Conservation (phyloP, 2,797 vertebrate genomes). For the Yasuhikotakia modesta region DNA sequence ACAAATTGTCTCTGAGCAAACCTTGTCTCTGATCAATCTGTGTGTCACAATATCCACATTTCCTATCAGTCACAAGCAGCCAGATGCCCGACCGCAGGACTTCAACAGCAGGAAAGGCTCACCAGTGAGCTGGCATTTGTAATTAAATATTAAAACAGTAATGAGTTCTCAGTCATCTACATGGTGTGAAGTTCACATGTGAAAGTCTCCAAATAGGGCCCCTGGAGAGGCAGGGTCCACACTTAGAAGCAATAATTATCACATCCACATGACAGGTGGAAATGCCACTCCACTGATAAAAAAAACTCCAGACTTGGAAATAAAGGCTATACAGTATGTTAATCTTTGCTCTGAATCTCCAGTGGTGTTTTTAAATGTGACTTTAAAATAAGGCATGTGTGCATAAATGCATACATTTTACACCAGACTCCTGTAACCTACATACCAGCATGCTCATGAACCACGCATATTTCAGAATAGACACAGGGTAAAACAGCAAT, state of each 20-base stretch:
- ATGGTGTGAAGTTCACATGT: constrained; percentile 70
- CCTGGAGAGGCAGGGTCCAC: constrained; percentile 67
- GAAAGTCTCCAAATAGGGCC: constrained; percentile 74
- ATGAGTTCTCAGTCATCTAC: constrained; percentile 75
- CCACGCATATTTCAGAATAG: too few relatives aligned
- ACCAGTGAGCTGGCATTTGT: constrained; percentile 56
- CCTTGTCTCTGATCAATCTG: constrained; percentile 31
- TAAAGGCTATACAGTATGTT: constrained; percentile 55
- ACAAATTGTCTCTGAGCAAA: constrained; percentile 63
- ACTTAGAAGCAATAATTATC: constrained; percentile 79
- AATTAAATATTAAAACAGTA: constrained; percentile 76
- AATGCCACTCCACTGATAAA: constrained; percentile 55
- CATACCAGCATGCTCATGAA: not conserved
- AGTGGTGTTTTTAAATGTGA: constrained; percentile 59
- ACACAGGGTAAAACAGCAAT: constrained; percentile 45
- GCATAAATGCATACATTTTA: constrained; percentile 8
- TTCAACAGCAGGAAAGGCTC: constrained; percentile 25
- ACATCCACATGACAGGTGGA: constrained; percentile 48
- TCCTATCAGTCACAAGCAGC: constrained; percentile 39
- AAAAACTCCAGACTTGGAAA: constrained; percentile 61
- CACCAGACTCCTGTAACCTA: not conserved
- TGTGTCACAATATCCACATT: constrained; percentile 9
- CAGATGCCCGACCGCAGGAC: constrained; percentile 25
- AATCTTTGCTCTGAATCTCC: not conserved
- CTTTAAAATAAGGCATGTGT: constrained; percentile 58